Evolutionary conservation across 1,140 invertebrate species (phyloP).

Genomic region (Heliconius melpomene): DNA sequence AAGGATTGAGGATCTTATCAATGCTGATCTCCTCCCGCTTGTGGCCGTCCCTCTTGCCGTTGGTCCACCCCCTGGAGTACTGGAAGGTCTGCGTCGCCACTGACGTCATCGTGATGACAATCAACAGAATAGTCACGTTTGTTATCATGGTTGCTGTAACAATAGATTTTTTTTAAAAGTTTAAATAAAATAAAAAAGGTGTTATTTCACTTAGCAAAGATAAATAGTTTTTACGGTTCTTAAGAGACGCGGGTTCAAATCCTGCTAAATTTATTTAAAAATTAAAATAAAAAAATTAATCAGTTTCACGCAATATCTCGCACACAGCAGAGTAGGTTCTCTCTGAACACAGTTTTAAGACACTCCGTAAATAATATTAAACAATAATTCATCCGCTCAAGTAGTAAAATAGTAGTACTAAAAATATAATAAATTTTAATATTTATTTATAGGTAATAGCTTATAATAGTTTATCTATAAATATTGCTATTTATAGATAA

Average conservation of each 20-base stretch:
- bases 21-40: constrained; percentile 52
- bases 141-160: constrained; percentile 31
- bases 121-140: constrained; percentile 55
- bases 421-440: background rate
- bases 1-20: constrained; percentile 71
- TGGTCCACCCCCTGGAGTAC: constrained; percentile 89
- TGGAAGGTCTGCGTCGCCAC: constrained; percentile 85
- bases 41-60: constrained; percentile 83
- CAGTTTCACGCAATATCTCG: too few species aligned
- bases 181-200: background rate
- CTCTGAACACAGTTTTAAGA: too few species aligned
- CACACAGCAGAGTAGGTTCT: too few species aligned
- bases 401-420: too few species aligned
- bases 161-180: background rate
- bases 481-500: background rate
- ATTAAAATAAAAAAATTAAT: too few species aligned
- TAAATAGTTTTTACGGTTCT: too few species aligned
- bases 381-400: too few species aligned
- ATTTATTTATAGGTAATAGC: background rate
- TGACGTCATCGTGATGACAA: constrained; percentile 57
- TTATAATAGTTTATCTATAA: too few species aligned
- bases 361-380: too few species aligned
- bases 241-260: too few species aligned
- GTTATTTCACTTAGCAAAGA: too few species aligned
- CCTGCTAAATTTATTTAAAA: too few species aligned